phyloP scores from a whole-genome alignment of 2,113 vertebrate species.

The Connochaetes taurinus region DNA sequence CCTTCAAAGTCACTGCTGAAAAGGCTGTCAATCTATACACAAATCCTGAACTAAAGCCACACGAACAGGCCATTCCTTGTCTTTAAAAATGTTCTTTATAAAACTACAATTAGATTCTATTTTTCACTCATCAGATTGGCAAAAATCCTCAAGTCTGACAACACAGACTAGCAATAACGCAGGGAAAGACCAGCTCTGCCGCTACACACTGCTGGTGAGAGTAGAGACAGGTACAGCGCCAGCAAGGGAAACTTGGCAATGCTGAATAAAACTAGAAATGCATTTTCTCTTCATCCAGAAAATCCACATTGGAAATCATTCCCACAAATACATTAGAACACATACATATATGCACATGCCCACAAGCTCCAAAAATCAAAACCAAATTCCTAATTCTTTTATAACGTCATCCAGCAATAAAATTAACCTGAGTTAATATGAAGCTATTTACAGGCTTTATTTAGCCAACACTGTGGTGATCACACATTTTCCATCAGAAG shows the following conservation, averaged over 20 bases:
- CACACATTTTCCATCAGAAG: neutral
- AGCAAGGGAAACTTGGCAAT: neutral
- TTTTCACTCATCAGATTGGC: neutral
- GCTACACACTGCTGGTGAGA: neutral
- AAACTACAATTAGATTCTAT: neutral
- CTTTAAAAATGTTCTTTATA: neutral
- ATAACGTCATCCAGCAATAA: neutral
- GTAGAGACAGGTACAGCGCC: neutral
- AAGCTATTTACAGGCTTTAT: neutral
- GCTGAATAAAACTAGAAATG: neutral
- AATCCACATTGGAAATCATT: neutral
- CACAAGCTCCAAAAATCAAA: neutral
- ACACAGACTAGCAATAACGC: neutral
- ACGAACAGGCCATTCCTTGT: neutral
- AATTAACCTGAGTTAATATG: neutral
- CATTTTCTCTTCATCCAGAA: conserved; percentile 3
- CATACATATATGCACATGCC: neutral
- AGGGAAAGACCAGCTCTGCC: neutral
- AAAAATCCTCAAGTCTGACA: neutral
- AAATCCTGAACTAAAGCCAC: neutral
- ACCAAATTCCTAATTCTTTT: neutral
- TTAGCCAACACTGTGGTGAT: neutral
- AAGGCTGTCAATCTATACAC: neutral
- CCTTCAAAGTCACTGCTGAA: neutral
- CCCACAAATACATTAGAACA: neutral